These are phyloP conservation scores for Cosmia trapezina DNA, from an alignment of 2,888 invertebrate genomes.

Conservation along the genomic window DNA sequence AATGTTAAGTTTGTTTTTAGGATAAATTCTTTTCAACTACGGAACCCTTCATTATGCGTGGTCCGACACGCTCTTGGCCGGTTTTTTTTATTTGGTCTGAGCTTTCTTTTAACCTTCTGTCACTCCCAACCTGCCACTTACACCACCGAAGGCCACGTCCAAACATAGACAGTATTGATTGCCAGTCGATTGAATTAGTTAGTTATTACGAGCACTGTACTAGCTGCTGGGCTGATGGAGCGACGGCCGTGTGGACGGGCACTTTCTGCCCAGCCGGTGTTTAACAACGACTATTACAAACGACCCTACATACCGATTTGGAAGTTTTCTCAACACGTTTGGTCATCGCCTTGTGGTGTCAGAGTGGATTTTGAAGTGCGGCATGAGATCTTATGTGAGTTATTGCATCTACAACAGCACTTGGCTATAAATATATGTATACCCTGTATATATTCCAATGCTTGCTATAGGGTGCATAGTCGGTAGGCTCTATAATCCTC, in stretches of 20 bases:
- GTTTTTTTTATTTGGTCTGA: too few relatives aligned
- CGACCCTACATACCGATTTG: conserved; percentile 6
- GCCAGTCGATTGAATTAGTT: conserved; percentile 59
- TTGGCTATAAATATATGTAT: background rate
- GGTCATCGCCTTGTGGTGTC: background rate
- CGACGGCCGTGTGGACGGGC: conserved; percentile 17
- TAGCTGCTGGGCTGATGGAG: conserved; percentile 34
- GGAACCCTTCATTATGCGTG: too few relatives aligned
- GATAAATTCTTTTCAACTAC: too few relatives aligned
- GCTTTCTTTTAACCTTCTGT: conserved; percentile 36
- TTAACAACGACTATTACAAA: conserved; percentile 16
- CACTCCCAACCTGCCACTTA: too few relatives aligned
- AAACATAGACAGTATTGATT: conserved; percentile 62
- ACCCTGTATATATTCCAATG: too few relatives aligned
- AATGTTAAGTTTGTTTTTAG: too few relatives aligned
- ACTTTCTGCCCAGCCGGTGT: background rate
- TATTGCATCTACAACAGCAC: background rate
- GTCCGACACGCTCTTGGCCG: too few relatives aligned
- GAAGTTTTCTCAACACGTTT: background rate
- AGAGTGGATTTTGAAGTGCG: conserved; percentile 4
- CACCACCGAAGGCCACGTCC: conserved; percentile 31
- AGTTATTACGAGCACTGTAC: conserved; percentile 52
- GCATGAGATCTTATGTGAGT: conserved; percentile 37
- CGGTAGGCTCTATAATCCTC: too few relatives aligned
- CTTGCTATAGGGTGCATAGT: too few relatives aligned